These are phyloP conservation scores for Hydraecia micacea DNA, from an alignment of 2,888 invertebrate species.

Conservation along the genomic window DNA sequence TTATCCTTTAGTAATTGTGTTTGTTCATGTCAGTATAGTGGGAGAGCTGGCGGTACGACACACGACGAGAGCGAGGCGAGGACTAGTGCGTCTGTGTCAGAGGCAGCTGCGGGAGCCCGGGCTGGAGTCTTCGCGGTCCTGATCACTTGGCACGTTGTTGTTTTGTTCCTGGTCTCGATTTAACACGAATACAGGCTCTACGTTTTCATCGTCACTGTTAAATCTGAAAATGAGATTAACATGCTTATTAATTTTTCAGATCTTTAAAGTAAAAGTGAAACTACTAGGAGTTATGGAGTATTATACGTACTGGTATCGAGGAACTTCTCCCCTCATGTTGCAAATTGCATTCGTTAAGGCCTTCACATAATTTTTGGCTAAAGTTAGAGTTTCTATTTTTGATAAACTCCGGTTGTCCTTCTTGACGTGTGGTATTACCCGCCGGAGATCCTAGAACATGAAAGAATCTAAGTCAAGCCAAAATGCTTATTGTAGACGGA, in stretches of 20 bases:
- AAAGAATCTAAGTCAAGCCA: conserved; percentile 52
- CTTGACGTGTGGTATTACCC: conserved; percentile 96
- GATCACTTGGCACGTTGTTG: conserved; percentile 78
- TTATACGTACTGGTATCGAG: conserved; percentile 84
- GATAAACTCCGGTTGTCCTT: conserved; percentile 95
- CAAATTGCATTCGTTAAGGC: conserved; percentile 96
- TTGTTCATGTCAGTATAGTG: conserved; percentile 53
- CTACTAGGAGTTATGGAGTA: too few relatives aligned
- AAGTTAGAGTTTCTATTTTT: conserved; percentile 96
- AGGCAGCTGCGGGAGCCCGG: conserved; percentile 68
- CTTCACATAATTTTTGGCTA: conserved; percentile 97
- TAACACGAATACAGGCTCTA: conserved; percentile 83
- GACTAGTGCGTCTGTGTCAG: conserved; percentile 71
- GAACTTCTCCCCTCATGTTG: conserved; percentile 93
- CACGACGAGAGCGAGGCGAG: conserved; percentile 63
- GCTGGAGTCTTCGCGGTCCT: conserved; percentile 70
- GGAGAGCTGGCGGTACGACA: conserved; percentile 43
- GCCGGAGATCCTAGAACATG: conserved; percentile 92
- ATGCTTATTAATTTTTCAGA: neutral
- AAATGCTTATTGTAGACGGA: conserved; percentile 42
- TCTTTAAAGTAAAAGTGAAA: neutral
- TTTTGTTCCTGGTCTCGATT: conserved; percentile 81
- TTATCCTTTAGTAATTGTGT: conserved; percentile 37
- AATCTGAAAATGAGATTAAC: conserved; percentile 73
- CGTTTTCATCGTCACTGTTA: conserved; percentile 82